A percentile compares a stretch with the other conserved stretches of the same genome.
phyloP scores from a whole-genome alignment of 2,797 vertebrate species.

The Antrozous pallidus region DNA sequence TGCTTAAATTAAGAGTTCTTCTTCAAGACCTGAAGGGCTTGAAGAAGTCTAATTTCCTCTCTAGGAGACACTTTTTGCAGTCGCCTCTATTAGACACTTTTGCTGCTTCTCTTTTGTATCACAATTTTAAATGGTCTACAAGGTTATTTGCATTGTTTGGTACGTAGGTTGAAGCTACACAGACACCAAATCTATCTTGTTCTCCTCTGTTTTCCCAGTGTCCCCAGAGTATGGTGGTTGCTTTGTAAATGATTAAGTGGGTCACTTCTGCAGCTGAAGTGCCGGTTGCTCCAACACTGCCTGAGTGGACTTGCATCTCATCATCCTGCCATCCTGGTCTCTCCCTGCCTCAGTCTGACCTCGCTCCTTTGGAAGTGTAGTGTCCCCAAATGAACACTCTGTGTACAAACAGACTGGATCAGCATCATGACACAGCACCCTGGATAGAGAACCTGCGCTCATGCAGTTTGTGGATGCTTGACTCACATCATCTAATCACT shows the following conservation, averaged over 20 bases:
- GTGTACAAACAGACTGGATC: too few species aligned
- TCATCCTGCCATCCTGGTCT: background rate
- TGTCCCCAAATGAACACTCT: background rate
- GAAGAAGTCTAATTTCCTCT: background rate
- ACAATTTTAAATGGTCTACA: background rate
- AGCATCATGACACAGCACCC: background rate
- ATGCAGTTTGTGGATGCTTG: fast-evolving
- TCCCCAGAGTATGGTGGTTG: background rate
- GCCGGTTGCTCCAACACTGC: background rate
- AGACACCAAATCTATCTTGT: background rate
- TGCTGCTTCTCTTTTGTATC: background rate
- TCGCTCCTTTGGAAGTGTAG: background rate
- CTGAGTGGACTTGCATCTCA: background rate
- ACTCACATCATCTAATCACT: fast-evolving
- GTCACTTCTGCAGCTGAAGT: background rate
- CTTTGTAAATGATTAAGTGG: background rate
- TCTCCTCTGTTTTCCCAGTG: background rate
- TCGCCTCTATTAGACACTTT: background rate
- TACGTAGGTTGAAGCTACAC: background rate
- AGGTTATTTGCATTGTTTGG: background rate
- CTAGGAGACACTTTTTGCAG: background rate
- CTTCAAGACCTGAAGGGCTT: background rate
- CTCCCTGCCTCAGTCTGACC: background rate
- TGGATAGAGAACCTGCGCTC: background rate
- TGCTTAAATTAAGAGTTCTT: background rate